phyloP scores from a whole-genome alignment of 1,140 invertebrate genomes.

The Heliconius himera region DNA sequence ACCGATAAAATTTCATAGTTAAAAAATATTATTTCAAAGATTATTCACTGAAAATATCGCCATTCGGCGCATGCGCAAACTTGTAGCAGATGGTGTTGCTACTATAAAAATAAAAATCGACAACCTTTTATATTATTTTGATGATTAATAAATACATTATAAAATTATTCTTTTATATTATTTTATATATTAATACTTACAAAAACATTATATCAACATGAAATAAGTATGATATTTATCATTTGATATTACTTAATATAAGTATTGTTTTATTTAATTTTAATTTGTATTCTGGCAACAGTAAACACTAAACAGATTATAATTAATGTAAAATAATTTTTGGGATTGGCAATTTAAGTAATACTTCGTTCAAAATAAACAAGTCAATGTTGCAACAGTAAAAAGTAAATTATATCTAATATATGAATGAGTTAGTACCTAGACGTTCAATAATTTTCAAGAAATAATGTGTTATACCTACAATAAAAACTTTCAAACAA shows the following conservation, averaged over 20 bases:
- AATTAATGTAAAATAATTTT: slow-evolving; percentile 8
- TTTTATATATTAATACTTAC: neutral
- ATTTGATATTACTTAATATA: neutral
- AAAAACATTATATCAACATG: neutral
- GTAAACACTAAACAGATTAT: neutral
- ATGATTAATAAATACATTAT: neutral
- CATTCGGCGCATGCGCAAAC: slow-evolving; percentile 81
- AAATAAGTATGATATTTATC: neutral
- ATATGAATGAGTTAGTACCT: no score
- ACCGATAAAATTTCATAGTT: slow-evolving; percentile 78
- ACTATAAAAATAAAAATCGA: slow-evolving; percentile 30
- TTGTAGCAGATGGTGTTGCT: slow-evolving; percentile 69
- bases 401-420: neutral
- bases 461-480: no score
- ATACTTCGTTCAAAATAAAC: slow-evolving; percentile 12
- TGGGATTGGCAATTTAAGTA: neutral
- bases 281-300: neutral
- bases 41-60: slow-evolving; percentile 78
- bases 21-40: slow-evolving; percentile 80
- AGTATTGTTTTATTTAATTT: neutral
- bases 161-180: neutral
- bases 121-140: neutral
- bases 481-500: no score
- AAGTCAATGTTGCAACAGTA: neutral
- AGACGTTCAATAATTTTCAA: no score